Conservation (phyloP, 1,140 invertebrate genomes). For the Cryptotermes secundus region DNA sequence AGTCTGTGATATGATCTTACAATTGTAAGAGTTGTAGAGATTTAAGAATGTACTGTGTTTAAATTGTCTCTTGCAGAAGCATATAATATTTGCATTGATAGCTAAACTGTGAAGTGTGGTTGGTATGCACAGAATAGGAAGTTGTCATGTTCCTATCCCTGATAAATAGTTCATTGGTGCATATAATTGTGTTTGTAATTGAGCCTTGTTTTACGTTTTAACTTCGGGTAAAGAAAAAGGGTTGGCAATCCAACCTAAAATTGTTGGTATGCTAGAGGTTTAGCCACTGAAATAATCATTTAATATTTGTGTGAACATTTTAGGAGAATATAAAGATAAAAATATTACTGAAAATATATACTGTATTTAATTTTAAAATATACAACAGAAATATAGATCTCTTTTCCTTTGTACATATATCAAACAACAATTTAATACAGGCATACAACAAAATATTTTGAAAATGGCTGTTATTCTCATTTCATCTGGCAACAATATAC, state of each 20-base stretch:
- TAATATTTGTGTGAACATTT: not conserved
- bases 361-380: not conserved
- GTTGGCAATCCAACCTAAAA: no score
- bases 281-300: not conserved
- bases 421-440: no score
- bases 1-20: not conserved
- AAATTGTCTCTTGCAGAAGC: not conserved
- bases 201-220: not conserved
- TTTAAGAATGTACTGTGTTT: not conserved
- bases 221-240: not conserved
- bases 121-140: no score
- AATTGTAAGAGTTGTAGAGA: not conserved
- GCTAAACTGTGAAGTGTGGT: not conserved
- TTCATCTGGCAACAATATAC: no score
- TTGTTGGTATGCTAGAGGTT: no score
- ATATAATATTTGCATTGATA: not conserved
- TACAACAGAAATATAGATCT: not conserved
- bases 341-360: not conserved
- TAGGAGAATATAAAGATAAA: not conserved
- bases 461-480: no score
- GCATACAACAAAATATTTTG: no score
- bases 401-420: not conserved
- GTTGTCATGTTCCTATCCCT: not conserved
- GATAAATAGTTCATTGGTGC: not conserved
- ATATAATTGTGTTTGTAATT: not conserved